These are phyloP conservation scores for Drosophila malerkotliana DNA, from an alignment of 1,140 invertebrate genomes.

Conservation along the genomic window DNA sequence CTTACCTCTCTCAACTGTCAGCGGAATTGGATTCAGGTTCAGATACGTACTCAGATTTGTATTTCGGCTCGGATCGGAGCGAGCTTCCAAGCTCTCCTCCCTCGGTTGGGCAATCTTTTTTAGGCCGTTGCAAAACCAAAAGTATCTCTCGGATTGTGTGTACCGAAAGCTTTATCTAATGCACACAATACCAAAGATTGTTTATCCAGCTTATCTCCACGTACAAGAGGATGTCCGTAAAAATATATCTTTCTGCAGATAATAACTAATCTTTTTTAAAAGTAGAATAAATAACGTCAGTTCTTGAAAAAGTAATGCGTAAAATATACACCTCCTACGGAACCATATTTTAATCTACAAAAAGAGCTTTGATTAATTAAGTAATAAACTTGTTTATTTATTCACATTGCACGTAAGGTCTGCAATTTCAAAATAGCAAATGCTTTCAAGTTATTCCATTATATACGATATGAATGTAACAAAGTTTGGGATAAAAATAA, in stretches of 20 bases:
- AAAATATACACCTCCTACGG: background rate
- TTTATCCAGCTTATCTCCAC: slow-evolving; percentile 27
- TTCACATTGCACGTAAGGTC: background rate
- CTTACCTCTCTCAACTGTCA: slow-evolving; percentile 55
- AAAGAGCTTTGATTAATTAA: background rate
- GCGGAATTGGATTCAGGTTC: slow-evolving; percentile 27
- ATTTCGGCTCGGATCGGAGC: slow-evolving; percentile 38
- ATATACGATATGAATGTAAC: background rate
- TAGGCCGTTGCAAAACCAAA: slow-evolving; percentile 52
- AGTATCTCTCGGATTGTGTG: slow-evolving; percentile 45
- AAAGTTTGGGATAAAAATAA: background rate
- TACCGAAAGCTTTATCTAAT: slow-evolving; percentile 54
- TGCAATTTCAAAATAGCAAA: background rate
- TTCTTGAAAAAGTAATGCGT: background rate
- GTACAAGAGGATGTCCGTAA: slow-evolving; percentile 28
- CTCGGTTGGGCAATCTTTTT: slow-evolving; percentile 35
- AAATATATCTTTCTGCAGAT: slow-evolving; percentile 1
- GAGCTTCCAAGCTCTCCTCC: slow-evolving; percentile 61
- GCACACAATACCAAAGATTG: slow-evolving; percentile 33
- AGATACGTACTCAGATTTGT: slow-evolving; percentile 22
- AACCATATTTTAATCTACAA: background rate
- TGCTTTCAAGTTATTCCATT: background rate
- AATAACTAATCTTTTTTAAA: background rate
- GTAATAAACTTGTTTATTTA: slow-evolving; percentile 1
- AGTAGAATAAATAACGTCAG: background rate